These are phyloP conservation scores for Prietella phreatophila DNA, from an alignment of 2,113 vertebrate genomes.

Conservation along the genomic window DNA sequence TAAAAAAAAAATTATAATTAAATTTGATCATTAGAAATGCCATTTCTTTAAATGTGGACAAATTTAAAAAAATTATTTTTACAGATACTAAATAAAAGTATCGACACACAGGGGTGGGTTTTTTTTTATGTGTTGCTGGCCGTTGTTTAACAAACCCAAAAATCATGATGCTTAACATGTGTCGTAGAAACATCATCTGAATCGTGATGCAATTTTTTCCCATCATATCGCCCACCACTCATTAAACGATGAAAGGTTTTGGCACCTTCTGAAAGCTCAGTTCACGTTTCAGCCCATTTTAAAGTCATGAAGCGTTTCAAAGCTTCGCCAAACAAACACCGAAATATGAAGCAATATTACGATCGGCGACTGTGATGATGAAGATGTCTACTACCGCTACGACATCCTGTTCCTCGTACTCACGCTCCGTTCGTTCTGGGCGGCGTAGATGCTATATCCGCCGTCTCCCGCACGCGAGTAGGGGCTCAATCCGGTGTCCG, in stretches of 20 bases:
- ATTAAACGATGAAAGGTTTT: not conserved
- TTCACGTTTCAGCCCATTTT: not conserved
- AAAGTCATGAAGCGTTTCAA: not conserved
- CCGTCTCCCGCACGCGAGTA: constrained; percentile 65
- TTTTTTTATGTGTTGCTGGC: too few species aligned
- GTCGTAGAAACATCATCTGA: not conserved
- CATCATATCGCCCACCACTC: too few species aligned
- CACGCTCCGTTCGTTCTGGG: constrained; percentile 86
- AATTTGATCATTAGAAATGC: too few species aligned
- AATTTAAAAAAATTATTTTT: too few species aligned
- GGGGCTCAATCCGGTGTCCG: constrained; percentile 65
- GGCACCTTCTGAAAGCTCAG: not conserved
- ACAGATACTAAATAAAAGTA: too few species aligned
- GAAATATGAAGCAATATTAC: too few species aligned
- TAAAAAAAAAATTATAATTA: too few species aligned
- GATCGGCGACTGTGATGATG: too few species aligned
- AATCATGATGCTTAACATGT: not conserved
- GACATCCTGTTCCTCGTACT: constrained; percentile 55
- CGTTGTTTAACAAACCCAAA: not conserved
- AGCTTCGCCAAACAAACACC: not conserved
- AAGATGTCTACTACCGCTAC: not conserved
- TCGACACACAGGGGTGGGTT: too few species aligned
- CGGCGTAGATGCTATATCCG: constrained; percentile 73
- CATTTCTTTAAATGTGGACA: too few species aligned
- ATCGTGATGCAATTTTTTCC: not conserved